Conservation (phyloP, 1,140 invertebrate species). For the Neuroterus valhalla region DNA sequence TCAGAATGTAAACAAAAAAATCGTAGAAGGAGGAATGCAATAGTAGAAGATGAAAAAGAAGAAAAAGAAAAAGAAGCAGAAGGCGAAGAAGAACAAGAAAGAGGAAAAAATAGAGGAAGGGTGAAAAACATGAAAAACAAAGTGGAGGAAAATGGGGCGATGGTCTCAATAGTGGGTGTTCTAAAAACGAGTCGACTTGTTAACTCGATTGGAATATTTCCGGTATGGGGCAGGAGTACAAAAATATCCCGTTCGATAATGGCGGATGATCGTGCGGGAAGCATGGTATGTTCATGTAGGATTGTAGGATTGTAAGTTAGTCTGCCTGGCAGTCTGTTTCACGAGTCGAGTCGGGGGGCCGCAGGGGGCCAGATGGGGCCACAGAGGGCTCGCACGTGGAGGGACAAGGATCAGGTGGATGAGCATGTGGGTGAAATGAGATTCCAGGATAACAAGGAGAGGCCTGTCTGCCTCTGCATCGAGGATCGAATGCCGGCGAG, state of each 20-base stretch:
- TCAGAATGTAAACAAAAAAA: too few relatives aligned
- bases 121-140: too few relatives aligned
- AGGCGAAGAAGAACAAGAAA: too few relatives aligned
- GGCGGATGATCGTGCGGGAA: slow-evolving; percentile 26
- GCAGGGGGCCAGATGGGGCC: neutral
- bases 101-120: too few relatives aligned
- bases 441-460: slow-evolving; percentile 28
- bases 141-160: too few relatives aligned
- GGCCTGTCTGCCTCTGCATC: neutral
- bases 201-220: slow-evolving; percentile 29
- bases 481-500: neutral
- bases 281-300: neutral
- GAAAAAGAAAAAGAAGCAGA: too few relatives aligned
- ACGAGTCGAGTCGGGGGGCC: neutral
- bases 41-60: too few relatives aligned
- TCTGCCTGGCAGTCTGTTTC: slow-evolving; percentile 5
- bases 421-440: slow-evolving; percentile 25
- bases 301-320: too few relatives aligned
- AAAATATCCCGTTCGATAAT: slow-evolving; percentile 30
- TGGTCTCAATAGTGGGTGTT: slow-evolving; percentile 18
- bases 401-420: slow-evolving; percentile 29
- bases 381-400: slow-evolving; percentile 12
- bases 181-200: slow-evolving; percentile 25
- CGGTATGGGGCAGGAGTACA: slow-evolving; percentile 24
- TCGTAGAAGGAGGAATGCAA: too few relatives aligned